Evolutionary conservation across 2,888 invertebrate species (phyloP), one percentile per base, ranked within the genome.

Genomic region (Ennomos quercinarius): DNA sequence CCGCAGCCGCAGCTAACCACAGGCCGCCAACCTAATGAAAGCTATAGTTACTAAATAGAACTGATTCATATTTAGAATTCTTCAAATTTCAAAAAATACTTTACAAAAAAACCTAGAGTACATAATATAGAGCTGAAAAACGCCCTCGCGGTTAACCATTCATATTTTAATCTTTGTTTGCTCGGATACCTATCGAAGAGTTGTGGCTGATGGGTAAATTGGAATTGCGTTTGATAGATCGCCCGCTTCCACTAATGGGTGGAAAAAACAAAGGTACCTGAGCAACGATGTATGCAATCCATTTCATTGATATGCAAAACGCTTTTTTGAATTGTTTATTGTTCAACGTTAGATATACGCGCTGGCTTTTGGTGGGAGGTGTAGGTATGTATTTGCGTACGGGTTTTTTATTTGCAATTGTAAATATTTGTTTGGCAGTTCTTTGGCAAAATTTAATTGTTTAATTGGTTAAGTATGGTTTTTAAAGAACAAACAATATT

Each of bases 171-270:
- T 63, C 58, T 66, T 82, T 83, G 78, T 78, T 76, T 76, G 76
- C 78, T 75, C 74, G 79, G 81, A 76, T 83, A 83, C 83, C 60
- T 48, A 56, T 52, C 86, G 85, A 88, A 85, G 89, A 87, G 89
- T 89, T 89, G 89, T 89, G 88, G 88, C 80, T 79, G 84, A 82
- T 80, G 84, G 89, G 90, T 89, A 89, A 91, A 90, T 89, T 91
- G 90, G 86, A 85, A 87, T 86, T 81, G 88, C 82, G 81, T 78
- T 84, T 88, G 89, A 90, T 89, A 84, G 88, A 89, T 90, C 84
- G 78, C 76, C 52, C 72, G 70, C 71, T 60, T 56, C 52, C 76
- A 75, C 81, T 85, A 86, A 87, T 86, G 86, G 86, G 76, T 46
- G 57, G 73, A 76, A 77, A 80, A 78, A 80, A 79, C 73, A 77